Base-by-base conservation (phyloP, 2,113 vertebrate species). In the Stigmatopora nigra region DNA sequence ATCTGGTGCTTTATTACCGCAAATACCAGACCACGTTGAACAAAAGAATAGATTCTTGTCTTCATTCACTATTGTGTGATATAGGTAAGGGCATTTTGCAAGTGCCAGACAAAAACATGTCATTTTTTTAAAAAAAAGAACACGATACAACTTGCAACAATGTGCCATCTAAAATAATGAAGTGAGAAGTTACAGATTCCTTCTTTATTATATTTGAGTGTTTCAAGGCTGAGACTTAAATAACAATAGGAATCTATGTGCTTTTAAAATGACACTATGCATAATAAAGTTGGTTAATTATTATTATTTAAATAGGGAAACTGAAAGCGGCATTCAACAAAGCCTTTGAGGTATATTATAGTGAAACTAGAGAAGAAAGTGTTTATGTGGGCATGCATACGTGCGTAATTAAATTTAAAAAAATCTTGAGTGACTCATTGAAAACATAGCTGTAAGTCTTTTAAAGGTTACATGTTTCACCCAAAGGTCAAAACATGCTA, bases 61-160 rank as follows among this genome's bases (percentile, higher is more conserved):
- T 14, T 52, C 20, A 73, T 75, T 85, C 63, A 64, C 48, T 14
- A 65, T 80, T 80, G 59, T 72, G 0, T 63, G 12, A 45, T 51
- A 68, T 63, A 70, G 55, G n/a, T 60, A 13, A 36, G 31, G 47
- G 17, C 19, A 20, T 68, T 56, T 75, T 22, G 38, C 45, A 35
- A 63, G 11, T 4, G 17, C 22, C 45, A 31, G 22, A 20, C 59
- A 76, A 60, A 41, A 11, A 31, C 13, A 7, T 36, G 35, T 64
- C 20, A 48, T 48, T 48, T 15, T 48, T 15, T 15, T 16, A 1
- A 5, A 5, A 1, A 5, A 5, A 48, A 48, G 16, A n/a, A 52
- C 7, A 11, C 9, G 8, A n/a, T 52, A n/a, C 49, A 52, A 51
- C 49, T 51, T 19, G 8, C 49, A 11, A n/a, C 6, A 6, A 14